Evolutionary conservation across 2,797 vertebrate genomes (phyloP), one percentile per base, ranked within the genome.

Genomic region (Diplodus sargus): DNA sequence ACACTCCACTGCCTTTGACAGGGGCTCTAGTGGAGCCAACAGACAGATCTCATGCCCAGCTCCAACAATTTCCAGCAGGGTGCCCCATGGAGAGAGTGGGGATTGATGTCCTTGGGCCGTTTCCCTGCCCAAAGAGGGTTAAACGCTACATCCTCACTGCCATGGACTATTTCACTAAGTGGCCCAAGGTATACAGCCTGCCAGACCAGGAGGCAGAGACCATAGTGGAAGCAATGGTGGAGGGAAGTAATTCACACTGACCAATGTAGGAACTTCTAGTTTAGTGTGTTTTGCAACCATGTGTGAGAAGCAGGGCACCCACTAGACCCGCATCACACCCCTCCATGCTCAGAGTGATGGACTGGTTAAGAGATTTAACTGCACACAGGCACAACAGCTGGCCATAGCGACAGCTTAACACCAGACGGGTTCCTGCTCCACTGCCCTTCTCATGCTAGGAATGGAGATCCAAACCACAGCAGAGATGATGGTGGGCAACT

Each of bases 181-280:
- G 66, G 71, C 52, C 64, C 0, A 70, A 74, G 7, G 78, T 64
- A 4, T 73, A 79, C 22, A 20, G 52, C 0, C 10, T 76, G 0
- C 72, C 25, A 0, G 45, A 76, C 39, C 68, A 84, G 16, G 79
- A 81, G 9, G 63, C 63, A 1, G 69, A 49, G 49, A 82, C 62
- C 1, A 20, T 82, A 0, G 76, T 43, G 12, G 60, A 65, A 0
- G 30, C 60, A 0, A 18, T 78, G 43, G 14, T 69, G 58, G 34
- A 17, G 16, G 66, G 59, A 64, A 3, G 5, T 10, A 2, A 20
- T 68, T 1, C 61, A 78, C 67, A 39, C n/a, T 0, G 61, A 84
- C 18, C 68, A 77, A 13, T 74, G 70, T 1, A 11, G 73, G 3
- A 84, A 80, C 48, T 84, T 80, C 48, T 56, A 75, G 22, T 75